Evolutionary conservation across 2,888 invertebrate genomes (phyloP), one percentile per base, ranked within the genome.

Genomic region (Ernsta delagoae): DNA sequence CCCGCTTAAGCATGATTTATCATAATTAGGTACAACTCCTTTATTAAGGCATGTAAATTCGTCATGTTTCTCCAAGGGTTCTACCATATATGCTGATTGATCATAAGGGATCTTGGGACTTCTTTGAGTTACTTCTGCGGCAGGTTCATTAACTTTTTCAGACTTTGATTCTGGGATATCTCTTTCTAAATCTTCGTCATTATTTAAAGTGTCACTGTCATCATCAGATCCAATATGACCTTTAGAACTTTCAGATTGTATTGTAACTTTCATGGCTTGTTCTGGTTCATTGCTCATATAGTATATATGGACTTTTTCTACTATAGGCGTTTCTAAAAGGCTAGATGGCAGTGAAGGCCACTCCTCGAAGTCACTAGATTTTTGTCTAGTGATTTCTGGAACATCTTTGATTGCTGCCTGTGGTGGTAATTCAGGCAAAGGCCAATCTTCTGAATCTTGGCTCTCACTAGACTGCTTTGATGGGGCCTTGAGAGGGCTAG

Each of bases 291-390:
- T 95, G 75, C 94, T 95, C 90, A 97, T 95, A 77, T 96, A 97
- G 81, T 96, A 97, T 24, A 97, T 97, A 83, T 97, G 96, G 5
- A 97, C 95, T 84, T 96, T 96, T 78, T 96, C 97, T 24, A 96
- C 94, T 7, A 97, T 94, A 0, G 96, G 96, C 5, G 95, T 95
- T 78, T 96, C 96, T 68, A 96, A 92, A 24, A 96, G 92, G 71
- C 95, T 95, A 0, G 96, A 96, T 7, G 97, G 97, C 0, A 97
- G 96, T 54, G 97, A 96, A 0, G 97, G 97, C 96, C 97, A 97
- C 75, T 96, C 96, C 75, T 97, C 96, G 6, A 96, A 96, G 74
- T 96, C 96, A 82, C 96, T 96, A 9, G 95, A 94, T 74, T 85
- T 88, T 72, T 87, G 85, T 73, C 94, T 82, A 54, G 78, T 82